Base-by-base conservation (phyloP, 1,140 invertebrate species). In the Dreissena polymorpha region DNA sequence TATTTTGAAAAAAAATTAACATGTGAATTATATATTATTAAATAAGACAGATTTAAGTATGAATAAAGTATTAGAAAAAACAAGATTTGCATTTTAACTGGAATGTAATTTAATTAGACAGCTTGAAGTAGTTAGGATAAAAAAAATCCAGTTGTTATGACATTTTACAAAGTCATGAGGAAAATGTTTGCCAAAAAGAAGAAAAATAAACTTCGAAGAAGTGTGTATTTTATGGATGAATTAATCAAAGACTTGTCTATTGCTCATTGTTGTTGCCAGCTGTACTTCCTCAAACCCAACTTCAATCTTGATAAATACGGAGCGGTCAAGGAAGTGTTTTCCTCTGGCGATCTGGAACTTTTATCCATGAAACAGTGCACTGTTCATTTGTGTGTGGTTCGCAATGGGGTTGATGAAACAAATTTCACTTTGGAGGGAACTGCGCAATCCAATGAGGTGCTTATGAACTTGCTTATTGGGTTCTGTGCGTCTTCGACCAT, bases 351-450 rank as follows among this genome's bases (percentile, higher is more conserved):
- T 68, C 29, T 27, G 29, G 67, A 39, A 68, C 14, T 68, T 18
- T 21, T 39, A 16, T 39, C 23, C 16, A 68, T 16, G 14, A 68
- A 68, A 68, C 18, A 68, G 14, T 68, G 67, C 67, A 68, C 67
- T 6, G 14, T 68, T 68, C n/a, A 68, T 39, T 39, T 68, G 67
- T 68, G 67, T 39, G 67, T 21, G 25, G 16, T 23, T 27, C 67
- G 5, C 14, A 39, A 39, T 68, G 18, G 2, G 2, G 18, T 18
- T 23, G 23, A 3, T 16, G 25, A 68, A 16, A 21, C 14, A 21
- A 16, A 16, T 16, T 27, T 68, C 25, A n/a, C 18, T 7, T 27
- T 68, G 23, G 23, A 68, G 18, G 67, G 25, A 16, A 68, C 67
- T n/a, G 67, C 18, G 8, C 67, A 68, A 14, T 16, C 14, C 25